These are phyloP conservation scores for Ptilorrhoa leucosticta DNA, from an alignment of 2,113 vertebrate species.

Conservation along the genomic window DNA sequence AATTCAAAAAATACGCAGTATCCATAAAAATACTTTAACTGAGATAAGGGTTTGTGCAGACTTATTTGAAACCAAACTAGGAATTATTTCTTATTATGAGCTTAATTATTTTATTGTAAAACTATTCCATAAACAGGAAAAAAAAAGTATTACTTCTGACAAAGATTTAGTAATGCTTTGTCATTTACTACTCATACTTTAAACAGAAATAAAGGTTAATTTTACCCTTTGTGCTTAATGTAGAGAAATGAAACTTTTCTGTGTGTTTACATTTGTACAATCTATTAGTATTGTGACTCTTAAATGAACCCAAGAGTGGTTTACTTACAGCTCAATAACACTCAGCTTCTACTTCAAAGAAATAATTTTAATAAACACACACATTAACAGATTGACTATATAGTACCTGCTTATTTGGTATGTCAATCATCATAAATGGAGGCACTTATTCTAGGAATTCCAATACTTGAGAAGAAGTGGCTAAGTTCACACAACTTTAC, in stretches of 20 bases:
- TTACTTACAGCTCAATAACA: not conserved
- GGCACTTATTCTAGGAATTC: not conserved
- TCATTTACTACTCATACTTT: not conserved
- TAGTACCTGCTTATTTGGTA: not conserved
- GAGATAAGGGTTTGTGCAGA: not conserved
- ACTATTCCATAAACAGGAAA: not conserved
- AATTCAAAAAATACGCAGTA: not conserved
- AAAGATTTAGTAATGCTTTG: not conserved
- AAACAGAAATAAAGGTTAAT: not conserved
- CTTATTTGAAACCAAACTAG: not conserved
- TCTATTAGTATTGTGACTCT: not conserved
- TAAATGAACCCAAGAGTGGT: not conserved
- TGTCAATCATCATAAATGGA: not conserved
- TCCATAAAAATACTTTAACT: not conserved
- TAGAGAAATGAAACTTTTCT: not conserved
- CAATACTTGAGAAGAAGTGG: not conserved
- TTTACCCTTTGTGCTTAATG: not conserved
- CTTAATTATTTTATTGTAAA: not conserved
- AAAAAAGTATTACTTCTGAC: not conserved
- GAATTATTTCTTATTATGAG: not conserved
- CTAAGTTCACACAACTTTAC: not conserved
- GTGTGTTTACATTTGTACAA: not conserved
- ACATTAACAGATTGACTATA: not conserved
- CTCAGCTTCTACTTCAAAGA: not conserved
- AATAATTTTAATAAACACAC: not conserved